Conservation (phyloP, 2,113 vertebrate genomes). For the Apaloderma vittatum region DNA sequence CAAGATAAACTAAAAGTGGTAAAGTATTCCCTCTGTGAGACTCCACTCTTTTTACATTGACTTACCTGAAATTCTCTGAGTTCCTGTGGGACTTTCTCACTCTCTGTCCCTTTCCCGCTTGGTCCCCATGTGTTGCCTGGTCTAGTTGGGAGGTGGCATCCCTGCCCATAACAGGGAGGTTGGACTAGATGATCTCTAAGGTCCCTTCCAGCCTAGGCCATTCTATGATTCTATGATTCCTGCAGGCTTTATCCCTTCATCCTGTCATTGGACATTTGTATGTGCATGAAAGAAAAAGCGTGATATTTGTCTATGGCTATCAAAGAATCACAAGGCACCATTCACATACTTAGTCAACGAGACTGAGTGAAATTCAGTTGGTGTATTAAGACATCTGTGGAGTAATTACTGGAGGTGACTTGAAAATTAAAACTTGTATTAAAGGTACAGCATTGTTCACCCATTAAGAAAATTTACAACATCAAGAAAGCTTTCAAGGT, state of each 20-base stretch:
- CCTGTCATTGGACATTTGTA: neutral
- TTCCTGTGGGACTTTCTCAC: neutral
- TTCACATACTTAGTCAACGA: neutral
- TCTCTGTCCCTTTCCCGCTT: neutral
- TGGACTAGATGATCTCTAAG: no score
- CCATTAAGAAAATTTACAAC: no score
- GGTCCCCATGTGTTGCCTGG: no score
- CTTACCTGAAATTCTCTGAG: neutral
- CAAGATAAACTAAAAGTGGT: neutral
- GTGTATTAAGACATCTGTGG: neutral
- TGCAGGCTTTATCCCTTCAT: neutral
- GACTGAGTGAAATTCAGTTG: neutral
- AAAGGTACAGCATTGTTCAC: no score
- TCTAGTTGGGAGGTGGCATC: no score
- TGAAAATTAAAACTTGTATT: no score
- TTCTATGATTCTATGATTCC: no score
- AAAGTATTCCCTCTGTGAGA: neutral
- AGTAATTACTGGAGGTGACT: no score
- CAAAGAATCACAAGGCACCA: neutral
- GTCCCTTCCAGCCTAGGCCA: no score
- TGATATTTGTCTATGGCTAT: neutral
- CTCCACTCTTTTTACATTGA: neutral
- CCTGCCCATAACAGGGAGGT: no score
- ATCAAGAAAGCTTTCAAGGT: no score
- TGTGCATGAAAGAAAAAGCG: accelerated